A percentile compares a stretch with the other conserved stretches of the same genome.
These are phyloP conservation scores for Dicyrtomina minuta DNA, from an alignment of 2,888 invertebrate species.

Conservation along the genomic window DNA sequence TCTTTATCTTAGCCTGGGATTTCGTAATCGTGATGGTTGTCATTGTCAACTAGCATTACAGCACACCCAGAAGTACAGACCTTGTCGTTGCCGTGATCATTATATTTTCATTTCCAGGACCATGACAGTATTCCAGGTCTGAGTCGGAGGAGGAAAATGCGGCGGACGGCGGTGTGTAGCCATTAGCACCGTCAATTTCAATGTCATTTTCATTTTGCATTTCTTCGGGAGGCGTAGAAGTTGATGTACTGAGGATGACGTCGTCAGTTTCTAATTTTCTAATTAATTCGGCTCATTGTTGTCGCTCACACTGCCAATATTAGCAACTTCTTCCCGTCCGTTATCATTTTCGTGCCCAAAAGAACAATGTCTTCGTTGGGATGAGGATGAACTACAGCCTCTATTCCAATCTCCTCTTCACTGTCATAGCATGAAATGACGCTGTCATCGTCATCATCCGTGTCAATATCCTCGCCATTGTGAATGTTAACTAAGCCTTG, in stretches of 20 bases:
- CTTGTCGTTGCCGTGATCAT: no score
- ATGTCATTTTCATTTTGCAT: no score
- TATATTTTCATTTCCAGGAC: no score
- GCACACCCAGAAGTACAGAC: no score
- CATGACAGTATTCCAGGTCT: no score
- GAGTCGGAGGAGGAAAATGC: no score
- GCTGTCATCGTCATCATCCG: background rate
- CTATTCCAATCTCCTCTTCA: background rate
- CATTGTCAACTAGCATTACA: no score
- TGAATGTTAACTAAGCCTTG: background rate
- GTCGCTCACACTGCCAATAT: background rate
- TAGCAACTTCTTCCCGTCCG: no score
- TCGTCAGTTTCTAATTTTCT: slow-evolving; percentile 2
- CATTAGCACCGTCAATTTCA: no score
- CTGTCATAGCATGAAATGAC: background rate
- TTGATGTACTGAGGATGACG: background rate
- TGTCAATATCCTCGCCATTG: background rate
- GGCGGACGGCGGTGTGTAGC: no score
- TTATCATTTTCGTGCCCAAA: background rate
- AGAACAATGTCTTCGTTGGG: background rate
- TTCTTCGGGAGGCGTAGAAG: background rate
- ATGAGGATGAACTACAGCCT: background rate
- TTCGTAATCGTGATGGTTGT: no score
- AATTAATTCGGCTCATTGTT: background rate
- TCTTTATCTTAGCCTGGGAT: no score